A percentile compares a stretch with the other conserved stretches of the same genome.
phyloP scores from a whole-genome alignment of 2,797 vertebrate genomes.

The Sparidentex hasta region DNA sequence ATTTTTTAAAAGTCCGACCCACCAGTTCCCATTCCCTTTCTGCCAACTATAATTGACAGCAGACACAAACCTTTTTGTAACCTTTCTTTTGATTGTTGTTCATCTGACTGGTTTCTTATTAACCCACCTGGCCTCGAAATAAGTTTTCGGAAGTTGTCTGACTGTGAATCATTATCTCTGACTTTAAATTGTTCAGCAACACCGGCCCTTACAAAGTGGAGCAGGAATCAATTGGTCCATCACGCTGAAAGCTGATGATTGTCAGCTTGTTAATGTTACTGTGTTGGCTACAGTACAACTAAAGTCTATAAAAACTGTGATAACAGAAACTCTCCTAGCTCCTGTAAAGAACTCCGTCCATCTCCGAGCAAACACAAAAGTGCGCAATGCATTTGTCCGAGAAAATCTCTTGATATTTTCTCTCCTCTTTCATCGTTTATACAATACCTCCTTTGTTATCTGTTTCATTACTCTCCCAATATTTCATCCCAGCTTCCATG shows the following conservation, averaged over 20 bases:
- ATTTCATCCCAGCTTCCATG: conserved; percentile 36
- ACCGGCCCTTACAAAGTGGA: too few relatives aligned
- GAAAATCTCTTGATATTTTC: conserved; percentile 10
- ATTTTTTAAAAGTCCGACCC: too few relatives aligned
- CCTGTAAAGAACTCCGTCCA: neutral
- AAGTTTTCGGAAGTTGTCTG: neutral
- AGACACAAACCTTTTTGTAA: too few relatives aligned
- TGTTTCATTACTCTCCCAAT: conserved; percentile 40
- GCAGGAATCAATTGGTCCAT: neutral
- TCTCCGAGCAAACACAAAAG: conserved; percentile 2
- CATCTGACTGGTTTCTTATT: neutral
- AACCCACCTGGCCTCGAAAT: neutral
- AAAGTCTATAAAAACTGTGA: neutral
- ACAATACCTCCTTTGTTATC: conserved; percentile 21
- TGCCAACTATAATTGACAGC: too few relatives aligned
- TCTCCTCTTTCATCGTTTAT: conserved; percentile 32
- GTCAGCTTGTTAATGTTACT: neutral
- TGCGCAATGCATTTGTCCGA: conserved; percentile 3
- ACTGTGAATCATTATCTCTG: neutral
- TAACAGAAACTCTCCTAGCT: too few relatives aligned
- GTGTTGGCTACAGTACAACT: neutral
- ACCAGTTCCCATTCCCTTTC: too few relatives aligned
- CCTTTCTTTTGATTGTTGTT: neutral
- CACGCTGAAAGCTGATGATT: neutral
- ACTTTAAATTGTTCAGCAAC: too few relatives aligned